Base-by-base conservation (phyloP, 2,113 vertebrate species). In the Scomber colias region DNA sequence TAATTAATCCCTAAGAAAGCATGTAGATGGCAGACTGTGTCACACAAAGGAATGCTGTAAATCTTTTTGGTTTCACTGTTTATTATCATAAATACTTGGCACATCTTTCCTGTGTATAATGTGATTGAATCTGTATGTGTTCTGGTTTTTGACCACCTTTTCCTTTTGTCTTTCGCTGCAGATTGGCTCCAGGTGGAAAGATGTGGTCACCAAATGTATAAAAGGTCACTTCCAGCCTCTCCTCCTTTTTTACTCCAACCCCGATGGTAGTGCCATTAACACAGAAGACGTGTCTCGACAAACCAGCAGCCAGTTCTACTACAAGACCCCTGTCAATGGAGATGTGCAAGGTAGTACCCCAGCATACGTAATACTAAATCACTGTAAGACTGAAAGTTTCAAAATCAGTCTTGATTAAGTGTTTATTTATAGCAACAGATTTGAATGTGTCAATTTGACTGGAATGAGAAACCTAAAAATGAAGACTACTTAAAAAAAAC, bases 161-260 rank as follows among this genome's bases (percentile, higher is more conserved):
- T 27, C 24, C 44, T 5, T 62, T 31, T 67, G 17, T 78, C 17
- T 69, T 21, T 19, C 45, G 27, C 35, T 62, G 44, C 60, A 99
- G 98, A 95, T 99, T 3, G 97, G 98, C 73, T 90, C 96, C 8
- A 95, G 95, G 80, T 99, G 98, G 98, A 99, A 99, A 91, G 98
- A 99, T 19, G 98, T 99, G 50, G 96, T 97, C 75, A 95, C 90
- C 86, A 98, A 97, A 87, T 99, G 98, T 77, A 95, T 97, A 79
- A 96, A 96, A 67, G 96, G 97, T 91, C 98, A 99, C 86, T 98
- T 98, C 89, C 98, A 99, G 91, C 98, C 98, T 3, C 93, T 99
- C 85, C 93, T 99, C 65, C 89, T 99, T 30, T 99, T 99, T 87
- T 99, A 99, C 63, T 92, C 98, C 46, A 97, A 99, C 91, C 97